These are phyloP conservation scores for Neomorphus geoffroyi DNA, from an alignment of 2,797 vertebrate species.

Conservation along the genomic window DNA sequence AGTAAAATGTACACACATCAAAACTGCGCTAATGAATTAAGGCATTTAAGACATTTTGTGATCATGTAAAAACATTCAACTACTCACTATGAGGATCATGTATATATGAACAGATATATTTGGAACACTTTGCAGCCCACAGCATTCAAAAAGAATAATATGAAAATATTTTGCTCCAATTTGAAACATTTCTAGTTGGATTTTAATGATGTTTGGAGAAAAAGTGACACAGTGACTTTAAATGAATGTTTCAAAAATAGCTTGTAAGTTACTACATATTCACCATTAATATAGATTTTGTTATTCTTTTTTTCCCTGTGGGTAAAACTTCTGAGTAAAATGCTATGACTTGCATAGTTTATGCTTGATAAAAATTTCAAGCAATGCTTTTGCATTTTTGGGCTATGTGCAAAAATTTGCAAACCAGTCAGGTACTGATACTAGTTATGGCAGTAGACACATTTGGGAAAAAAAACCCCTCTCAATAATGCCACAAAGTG, in stretches of 20 bases:
- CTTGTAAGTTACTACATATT: not conserved
- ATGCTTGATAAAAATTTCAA: not conserved
- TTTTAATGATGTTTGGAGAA: constrained; percentile 5
- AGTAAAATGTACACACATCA: not conserved
- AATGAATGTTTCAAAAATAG: not conserved
- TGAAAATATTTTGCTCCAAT: not conserved
- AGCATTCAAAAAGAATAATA: not conserved
- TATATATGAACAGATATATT: not conserved
- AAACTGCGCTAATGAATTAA: not conserved
- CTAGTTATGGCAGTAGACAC: not conserved
- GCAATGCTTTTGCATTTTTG: not conserved
- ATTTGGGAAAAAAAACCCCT: not conserved
- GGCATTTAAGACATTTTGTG: not conserved
- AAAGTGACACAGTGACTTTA: not conserved
- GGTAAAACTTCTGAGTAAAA: not conserved
- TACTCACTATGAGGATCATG: not conserved
- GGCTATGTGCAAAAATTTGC: not conserved
- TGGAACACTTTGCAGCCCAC: not conserved
- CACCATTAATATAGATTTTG: not conserved
- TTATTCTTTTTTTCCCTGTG: not conserved
- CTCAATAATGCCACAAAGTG: constrained; percentile 14
- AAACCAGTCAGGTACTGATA: not conserved
- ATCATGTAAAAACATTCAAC: not conserved
- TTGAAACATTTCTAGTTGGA: not conserved
- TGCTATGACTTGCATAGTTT: not conserved